Conservation (phyloP, 2,888 invertebrate species). For the Rutpela maculata region DNA sequence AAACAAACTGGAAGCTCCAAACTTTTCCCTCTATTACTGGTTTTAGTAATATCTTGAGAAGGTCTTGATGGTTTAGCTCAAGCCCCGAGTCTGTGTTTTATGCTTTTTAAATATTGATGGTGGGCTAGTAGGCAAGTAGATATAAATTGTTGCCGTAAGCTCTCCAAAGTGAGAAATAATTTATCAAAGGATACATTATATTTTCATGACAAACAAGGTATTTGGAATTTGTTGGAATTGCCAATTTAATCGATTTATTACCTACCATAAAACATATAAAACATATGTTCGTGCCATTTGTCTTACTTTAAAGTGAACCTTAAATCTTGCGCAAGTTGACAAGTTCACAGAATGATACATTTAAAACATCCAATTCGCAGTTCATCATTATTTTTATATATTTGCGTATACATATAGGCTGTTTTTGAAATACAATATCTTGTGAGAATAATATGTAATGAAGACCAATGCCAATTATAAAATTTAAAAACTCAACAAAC, state of each 20-base stretch:
- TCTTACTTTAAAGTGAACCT: neutral
- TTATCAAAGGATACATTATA: conserved; percentile 35
- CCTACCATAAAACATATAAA: neutral
- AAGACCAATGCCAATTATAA: no score
- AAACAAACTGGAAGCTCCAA: neutral
- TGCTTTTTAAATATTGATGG: conserved; percentile 31
- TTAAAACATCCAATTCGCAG: neutral
- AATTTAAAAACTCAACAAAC: no score
- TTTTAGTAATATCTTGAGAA: conserved; percentile 28
- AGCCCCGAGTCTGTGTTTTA: conserved; percentile 5
- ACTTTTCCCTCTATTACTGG: neutral
- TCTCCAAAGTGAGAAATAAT: conserved; percentile 34
- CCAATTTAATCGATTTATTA: conserved; percentile 32
- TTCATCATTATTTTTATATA: no score
- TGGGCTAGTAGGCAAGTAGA: conserved; percentile 9
- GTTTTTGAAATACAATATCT: no score
- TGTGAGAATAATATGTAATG: no score
- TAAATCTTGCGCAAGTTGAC: neutral
- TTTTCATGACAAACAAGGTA: conserved; percentile 25
- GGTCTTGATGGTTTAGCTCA: conserved; percentile 14
- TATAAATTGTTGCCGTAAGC: conserved; percentile 25
- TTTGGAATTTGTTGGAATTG: conserved; percentile 22
- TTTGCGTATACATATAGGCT: no score
- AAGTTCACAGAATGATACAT: neutral
- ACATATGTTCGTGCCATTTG: neutral